phyloP scores from a whole-genome alignment of 2,113 vertebrate genomes.

The Urocitellus parryii region DNA sequence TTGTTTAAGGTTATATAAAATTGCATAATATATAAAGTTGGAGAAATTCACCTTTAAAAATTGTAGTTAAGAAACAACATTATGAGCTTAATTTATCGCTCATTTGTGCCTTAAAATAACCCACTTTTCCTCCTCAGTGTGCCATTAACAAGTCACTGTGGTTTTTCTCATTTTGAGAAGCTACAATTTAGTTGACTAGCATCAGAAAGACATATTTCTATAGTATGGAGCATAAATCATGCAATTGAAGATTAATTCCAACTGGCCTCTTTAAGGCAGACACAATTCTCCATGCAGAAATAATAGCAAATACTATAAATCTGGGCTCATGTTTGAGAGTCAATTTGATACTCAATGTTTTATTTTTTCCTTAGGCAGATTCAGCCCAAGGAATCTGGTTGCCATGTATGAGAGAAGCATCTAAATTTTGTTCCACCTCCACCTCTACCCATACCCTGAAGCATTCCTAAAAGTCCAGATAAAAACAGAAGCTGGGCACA shows the following conservation, averaged over 20 bases:
- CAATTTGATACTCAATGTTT: neutral
- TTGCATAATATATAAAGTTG: neutral
- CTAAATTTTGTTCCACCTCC: neutral
- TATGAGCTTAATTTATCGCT: conserved; percentile 63
- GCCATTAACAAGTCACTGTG: conserved; percentile 27
- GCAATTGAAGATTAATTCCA: conserved; percentile 35
- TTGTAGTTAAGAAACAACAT: conserved; percentile 54
- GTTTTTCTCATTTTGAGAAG: conserved; percentile 37
- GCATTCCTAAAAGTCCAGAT: neutral
- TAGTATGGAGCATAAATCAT: conserved; percentile 58
- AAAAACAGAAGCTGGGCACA: neutral
- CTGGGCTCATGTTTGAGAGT: neutral
- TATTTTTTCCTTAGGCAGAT: neutral
- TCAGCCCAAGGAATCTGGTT: neutral
- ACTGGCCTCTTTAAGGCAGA: neutral
- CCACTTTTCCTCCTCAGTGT: neutral
- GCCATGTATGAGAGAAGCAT: neutral
- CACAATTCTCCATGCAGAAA: neutral
- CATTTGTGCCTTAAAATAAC: conserved; percentile 57
- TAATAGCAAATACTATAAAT: conserved; percentile 41
- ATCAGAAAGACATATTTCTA: conserved; percentile 37
- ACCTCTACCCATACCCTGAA: neutral
- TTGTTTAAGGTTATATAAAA: neutral
- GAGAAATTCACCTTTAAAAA: conserved; percentile 60
- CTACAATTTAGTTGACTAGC: neutral